Conservation (phyloP, 92 coral and sea anemone genomes). For the Pocillopora meandrina region DNA sequence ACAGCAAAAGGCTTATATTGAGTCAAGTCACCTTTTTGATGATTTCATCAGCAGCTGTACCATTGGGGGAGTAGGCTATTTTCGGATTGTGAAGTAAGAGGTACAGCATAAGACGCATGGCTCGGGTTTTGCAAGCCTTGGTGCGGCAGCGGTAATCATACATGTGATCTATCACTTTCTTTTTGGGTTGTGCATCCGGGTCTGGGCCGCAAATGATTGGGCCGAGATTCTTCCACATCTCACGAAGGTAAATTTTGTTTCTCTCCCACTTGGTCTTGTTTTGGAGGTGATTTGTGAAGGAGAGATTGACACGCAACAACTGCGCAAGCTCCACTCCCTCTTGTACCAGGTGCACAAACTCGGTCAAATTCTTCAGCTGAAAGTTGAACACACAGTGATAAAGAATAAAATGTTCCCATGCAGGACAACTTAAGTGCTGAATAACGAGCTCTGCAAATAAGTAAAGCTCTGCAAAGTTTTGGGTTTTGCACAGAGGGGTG, state of each 20-base stretch:
- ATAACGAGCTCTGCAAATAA: no score
- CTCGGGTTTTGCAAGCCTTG: slow-evolving; percentile 77
- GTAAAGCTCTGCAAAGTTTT: no score
- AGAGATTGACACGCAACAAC: slow-evolving; percentile 67
- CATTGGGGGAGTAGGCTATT: slow-evolving; percentile 90
- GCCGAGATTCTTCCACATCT: slow-evolving; percentile 89
- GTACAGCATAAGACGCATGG: slow-evolving; percentile 87
- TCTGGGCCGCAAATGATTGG: slow-evolving; percentile 95
- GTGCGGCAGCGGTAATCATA: slow-evolving; percentile 83
- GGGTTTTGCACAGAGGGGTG: no score
- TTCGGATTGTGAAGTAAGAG: slow-evolving; percentile 88
- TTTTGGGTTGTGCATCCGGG: slow-evolving; percentile 68
- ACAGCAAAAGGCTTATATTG: neutral
- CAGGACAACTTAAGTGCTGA: no score
- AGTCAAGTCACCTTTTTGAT: slow-evolving; percentile 74
- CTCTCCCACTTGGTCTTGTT: slow-evolving; percentile 61
- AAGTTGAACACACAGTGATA: slow-evolving; percentile 4
- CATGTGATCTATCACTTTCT: slow-evolving; percentile 86
- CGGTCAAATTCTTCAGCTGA: slow-evolving; percentile 70
- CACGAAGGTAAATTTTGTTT: slow-evolving; percentile 66
- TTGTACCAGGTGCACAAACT: slow-evolving; percentile 77
- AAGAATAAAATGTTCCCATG: no score
- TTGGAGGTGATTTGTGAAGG: slow-evolving; percentile 67
- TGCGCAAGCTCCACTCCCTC: slow-evolving; percentile 71
- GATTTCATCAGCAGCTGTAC: slow-evolving; percentile 92